These are phyloP conservation scores for Tipula confusa DNA, from an alignment of 2,888 invertebrate genomes.

Conservation along the genomic window DNA sequence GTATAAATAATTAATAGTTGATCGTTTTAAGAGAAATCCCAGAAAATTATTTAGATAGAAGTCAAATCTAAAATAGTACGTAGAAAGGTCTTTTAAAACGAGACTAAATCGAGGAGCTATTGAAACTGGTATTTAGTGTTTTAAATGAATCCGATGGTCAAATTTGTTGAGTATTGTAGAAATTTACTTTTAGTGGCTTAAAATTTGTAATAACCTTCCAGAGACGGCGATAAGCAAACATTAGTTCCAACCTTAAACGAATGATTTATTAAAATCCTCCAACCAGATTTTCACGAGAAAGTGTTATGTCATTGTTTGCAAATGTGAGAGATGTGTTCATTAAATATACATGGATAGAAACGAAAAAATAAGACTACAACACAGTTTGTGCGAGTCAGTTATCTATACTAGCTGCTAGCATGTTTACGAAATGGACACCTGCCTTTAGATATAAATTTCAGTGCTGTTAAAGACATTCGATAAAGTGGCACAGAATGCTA, in stretches of 20 bases:
- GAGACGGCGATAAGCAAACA: conserved; percentile 55
- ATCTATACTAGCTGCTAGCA: conserved; percentile 68
- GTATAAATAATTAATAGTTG: too few species aligned
- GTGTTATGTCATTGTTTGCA: conserved; percentile 77
- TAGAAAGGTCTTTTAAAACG: too few species aligned
- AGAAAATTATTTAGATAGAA: too few species aligned
- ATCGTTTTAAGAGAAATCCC: too few species aligned
- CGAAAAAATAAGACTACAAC: conserved; percentile 73
- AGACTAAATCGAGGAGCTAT: conserved; percentile 64
- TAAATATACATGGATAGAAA: conserved; percentile 59
- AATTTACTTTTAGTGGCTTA: conserved; percentile 78
- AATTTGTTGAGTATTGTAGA: conserved; percentile 82
- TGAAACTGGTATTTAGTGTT: conserved; percentile 69
- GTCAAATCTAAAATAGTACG: too few species aligned
- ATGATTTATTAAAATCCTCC: conserved; percentile 72
- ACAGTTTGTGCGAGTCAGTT: conserved; percentile 70
- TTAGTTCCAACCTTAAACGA: conserved; percentile 60
- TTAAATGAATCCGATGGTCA: conserved; percentile 89
- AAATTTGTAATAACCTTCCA: conserved; percentile 62
- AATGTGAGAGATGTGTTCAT: conserved; percentile 75
- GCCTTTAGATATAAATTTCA: conserved; percentile 51
- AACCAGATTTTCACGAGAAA: conserved; percentile 88
- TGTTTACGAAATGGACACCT: conserved; percentile 57
- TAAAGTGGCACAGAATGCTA: conserved; percentile 68
- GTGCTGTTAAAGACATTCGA: conserved; percentile 69